Conservation (phyloP, 2,113 vertebrate species). For the Entomyzon cyanotis region DNA sequence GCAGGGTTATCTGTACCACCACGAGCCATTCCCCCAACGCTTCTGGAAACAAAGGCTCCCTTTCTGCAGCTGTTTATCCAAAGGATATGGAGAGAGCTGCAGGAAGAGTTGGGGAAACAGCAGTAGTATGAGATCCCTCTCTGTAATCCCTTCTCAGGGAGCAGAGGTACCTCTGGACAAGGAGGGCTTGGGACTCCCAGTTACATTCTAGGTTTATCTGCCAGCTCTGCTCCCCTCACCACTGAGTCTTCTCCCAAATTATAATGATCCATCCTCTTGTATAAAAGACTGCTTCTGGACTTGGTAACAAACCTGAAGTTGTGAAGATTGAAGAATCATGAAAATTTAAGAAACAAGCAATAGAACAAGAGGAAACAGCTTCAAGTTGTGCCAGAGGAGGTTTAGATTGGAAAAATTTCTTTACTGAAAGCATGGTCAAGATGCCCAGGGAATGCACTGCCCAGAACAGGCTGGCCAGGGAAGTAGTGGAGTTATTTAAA, state of each 20-base stretch:
- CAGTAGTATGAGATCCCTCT: not conserved
- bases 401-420: not conserved
- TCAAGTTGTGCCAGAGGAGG: not conserved
- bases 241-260: not conserved
- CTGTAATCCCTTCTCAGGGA: not conserved
- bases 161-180: not conserved
- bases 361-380: not conserved
- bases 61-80: conserved; percentile 29
- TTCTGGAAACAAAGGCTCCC: conserved; percentile 47
- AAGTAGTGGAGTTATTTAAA: not conserved
- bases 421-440: not conserved
- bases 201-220: not conserved
- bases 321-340: not conserved
- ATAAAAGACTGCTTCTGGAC: not conserved
- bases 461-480: not conserved
- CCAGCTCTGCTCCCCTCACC: not conserved
- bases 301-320: not conserved
- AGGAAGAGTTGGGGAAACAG: not conserved
- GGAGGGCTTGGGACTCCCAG: not conserved
- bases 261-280: not conserved
- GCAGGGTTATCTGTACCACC: conserved; percentile 47
- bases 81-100: not conserved
- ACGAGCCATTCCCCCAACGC: not conserved
- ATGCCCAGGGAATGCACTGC: not conserved
- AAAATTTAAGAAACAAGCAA: not conserved